phyloP scores from a whole-genome alignment of 2,797 vertebrate genomes.

The Alfaro cultratus region DNA sequence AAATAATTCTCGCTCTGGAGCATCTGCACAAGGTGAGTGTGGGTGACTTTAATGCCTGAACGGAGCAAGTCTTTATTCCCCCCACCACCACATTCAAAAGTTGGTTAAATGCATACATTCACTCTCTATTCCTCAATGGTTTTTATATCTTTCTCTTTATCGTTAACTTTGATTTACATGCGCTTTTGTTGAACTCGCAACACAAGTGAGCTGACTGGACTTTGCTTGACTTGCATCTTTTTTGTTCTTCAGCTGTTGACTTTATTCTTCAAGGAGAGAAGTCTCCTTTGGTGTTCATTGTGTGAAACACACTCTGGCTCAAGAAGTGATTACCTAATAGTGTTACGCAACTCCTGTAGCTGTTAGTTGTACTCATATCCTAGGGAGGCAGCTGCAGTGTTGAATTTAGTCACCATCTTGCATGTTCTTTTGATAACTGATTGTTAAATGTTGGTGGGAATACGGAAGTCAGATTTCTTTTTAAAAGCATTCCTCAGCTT shows the following conservation, averaged over 20 bases:
- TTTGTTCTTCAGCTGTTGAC: not conserved
- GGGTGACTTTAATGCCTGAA: not conserved
- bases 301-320: constrained; percentile 6
- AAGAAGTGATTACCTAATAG: constrained; percentile 21
- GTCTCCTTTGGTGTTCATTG: not conserved
- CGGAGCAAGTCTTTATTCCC: no score
- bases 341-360: constrained; percentile 14
- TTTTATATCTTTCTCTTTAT: not conserved
- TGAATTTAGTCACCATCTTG: constrained; percentile 5
- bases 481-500: not conserved
- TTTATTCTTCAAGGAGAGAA: constrained; percentile 1
- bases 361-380: constrained; percentile 1
- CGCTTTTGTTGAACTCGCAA: not conserved
- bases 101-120: not conserved
- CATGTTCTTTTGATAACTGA: not conserved
- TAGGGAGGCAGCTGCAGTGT: not conserved
- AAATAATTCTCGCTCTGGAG: constrained; percentile 91
- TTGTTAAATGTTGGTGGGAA: not conserved
- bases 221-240: not conserved
- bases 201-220: not conserved
- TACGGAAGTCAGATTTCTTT: not conserved
- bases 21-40: constrained; percentile 90
- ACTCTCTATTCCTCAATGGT: not conserved
- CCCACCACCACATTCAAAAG: not conserved
- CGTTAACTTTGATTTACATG: not conserved